Evolutionary conservation across 2,888 invertebrate species (phyloP).

Genomic region (Cataglyphis livida): DNA sequence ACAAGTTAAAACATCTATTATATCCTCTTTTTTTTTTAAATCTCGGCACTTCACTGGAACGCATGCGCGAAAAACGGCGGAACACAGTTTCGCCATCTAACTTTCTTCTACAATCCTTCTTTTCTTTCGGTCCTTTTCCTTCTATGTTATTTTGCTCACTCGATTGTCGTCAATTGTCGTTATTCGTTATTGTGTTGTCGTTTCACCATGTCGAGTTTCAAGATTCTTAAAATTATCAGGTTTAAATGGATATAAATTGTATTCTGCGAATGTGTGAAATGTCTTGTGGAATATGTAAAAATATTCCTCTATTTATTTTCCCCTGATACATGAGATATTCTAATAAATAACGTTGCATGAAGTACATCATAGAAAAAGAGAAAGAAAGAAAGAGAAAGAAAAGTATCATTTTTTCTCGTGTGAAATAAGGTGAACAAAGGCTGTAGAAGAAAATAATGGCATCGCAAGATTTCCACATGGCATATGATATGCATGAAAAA

Average conservation of each 20-base stretch:
- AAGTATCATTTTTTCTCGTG: not conserved
- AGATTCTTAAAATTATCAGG: not conserved
- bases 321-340: slow-evolving; percentile 6
- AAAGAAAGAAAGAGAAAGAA: not conserved
- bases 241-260: not conserved
- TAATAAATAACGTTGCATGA: not conserved
- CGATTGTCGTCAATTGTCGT: not conserved
- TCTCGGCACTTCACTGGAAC: not conserved
- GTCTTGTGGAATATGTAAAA: not conserved
- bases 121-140: not conserved
- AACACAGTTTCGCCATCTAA: not conserved
- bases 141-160: not conserved
- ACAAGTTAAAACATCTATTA: not conserved
- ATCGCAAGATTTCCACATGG: slow-evolving; percentile 66
- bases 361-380: not conserved
- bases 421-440: not conserved
- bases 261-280: not conserved
- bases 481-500: slow-evolving; percentile 61
- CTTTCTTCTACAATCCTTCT: not conserved
- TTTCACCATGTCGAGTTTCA: not conserved
- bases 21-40: not conserved
- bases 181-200: not conserved
- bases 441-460: slow-evolving; percentile 1
- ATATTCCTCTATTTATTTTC: slow-evolving; percentile 11
- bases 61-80: not conserved